A percentile compares a stretch with the other conserved stretches of the same genome.
Conservation (phyloP, 2,797 vertebrate species). For the Gallirallus australis region DNA sequence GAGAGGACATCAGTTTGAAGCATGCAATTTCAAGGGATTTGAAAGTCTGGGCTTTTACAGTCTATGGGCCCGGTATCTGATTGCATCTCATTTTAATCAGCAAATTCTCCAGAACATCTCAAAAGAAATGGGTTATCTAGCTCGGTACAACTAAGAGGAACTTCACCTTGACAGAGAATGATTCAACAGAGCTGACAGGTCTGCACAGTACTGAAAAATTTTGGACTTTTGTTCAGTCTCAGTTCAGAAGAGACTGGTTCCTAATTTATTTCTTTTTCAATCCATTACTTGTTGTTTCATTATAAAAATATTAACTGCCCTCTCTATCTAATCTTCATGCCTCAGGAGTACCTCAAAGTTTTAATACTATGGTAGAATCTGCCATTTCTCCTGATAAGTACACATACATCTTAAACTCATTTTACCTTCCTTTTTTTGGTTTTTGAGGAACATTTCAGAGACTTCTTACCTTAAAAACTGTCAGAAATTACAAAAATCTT, state of each 20-base stretch:
- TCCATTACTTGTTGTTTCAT: background rate
- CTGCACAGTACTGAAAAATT: background rate
- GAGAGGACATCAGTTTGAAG: background rate
- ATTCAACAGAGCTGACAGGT: background rate
- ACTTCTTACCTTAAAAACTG: background rate
- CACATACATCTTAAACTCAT: rapidly evolving
- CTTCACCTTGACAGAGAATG: background rate
- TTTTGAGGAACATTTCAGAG: background rate
- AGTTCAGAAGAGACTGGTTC: background rate
- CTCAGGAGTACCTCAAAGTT: background rate
- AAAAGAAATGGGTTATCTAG: background rate
- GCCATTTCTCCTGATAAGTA: background rate
- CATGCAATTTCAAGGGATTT: background rate
- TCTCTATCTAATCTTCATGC: background rate
- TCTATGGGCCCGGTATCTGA: background rate
- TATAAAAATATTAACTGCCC: background rate
- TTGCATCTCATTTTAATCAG: background rate
- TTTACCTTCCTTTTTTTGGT: background rate
- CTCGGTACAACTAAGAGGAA: background rate
- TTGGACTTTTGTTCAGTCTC: background rate
- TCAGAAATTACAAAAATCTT: background rate
- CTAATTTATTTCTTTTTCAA: background rate
- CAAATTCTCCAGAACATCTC: background rate
- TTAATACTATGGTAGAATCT: background rate
- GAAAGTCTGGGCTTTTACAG: background rate